phyloP scores from a whole-genome alignment of 2,888 invertebrate genomes.

The Drosophila greeni region DNA sequence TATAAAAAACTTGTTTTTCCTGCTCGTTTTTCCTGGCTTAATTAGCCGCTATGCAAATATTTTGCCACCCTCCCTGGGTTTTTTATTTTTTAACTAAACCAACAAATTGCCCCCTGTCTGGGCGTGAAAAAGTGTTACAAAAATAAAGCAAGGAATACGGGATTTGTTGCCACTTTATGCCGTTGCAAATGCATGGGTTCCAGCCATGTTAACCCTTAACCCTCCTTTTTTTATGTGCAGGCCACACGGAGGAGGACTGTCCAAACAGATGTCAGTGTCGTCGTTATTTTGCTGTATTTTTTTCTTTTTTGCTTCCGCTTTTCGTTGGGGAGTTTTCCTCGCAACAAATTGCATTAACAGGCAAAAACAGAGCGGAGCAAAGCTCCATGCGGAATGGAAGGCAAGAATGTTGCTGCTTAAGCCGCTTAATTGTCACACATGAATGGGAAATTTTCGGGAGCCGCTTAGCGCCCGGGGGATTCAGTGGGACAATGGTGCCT shows the following conservation, averaged over 20 bases:
- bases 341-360: slow-evolving; percentile 69
- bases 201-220: slow-evolving; percentile 7
- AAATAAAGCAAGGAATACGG: slow-evolving; percentile 43
- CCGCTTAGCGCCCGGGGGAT: slow-evolving; percentile 47
- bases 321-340: slow-evolving; percentile 6
- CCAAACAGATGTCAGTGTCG: slow-evolving; percentile 47
- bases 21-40: slow-evolving; percentile 34
- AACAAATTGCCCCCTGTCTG: slow-evolving; percentile 46
- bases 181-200: slow-evolving; percentile 32
- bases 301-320: slow-evolving; percentile 9
- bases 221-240: slow-evolving; percentile 1
- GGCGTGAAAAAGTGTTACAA: slow-evolving; percentile 37
- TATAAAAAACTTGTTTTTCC: slow-evolving; percentile 3
- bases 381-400: neutral
- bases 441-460: slow-evolving; percentile 34
- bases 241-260: slow-evolving; percentile 13
- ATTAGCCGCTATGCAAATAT: slow-evolving; percentile 50
- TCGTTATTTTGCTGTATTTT: slow-evolving; percentile 8
- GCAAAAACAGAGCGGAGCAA: slow-evolving; percentile 50
- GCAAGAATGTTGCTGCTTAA: slow-evolving; percentile 51
- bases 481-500: neutral
- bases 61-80: neutral
- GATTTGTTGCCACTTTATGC: slow-evolving; percentile 57
- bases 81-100: slow-evolving; percentile 43
- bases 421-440: slow-evolving; percentile 67